Percentiles rank a stretch among this genome's conserved stretches.
These are phyloP conservation scores for Agrilus mali DNA, from an alignment of 2,888 invertebrate species.

Conservation along the genomic window DNA sequence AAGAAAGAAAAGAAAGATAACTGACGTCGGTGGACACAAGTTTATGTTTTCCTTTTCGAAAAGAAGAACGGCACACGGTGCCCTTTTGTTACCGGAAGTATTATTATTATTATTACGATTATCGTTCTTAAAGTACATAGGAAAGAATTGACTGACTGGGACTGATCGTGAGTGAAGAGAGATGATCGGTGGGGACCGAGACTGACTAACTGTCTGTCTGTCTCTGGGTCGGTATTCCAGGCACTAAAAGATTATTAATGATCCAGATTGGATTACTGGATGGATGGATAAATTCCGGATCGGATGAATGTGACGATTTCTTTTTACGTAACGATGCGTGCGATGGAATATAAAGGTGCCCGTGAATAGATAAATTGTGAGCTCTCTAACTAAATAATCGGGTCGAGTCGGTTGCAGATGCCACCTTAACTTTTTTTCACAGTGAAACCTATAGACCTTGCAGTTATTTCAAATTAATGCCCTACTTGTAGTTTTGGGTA, in stretches of 20 bases:
- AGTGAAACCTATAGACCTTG: too few relatives aligned
- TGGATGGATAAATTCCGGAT: constrained; percentile 24
- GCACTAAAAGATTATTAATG: constrained; percentile 30
- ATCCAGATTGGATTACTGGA: constrained; percentile 28
- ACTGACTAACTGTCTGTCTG: background rate
- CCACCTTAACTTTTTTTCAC: too few relatives aligned
- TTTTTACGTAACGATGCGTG: constrained; percentile 1
- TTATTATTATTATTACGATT: background rate
- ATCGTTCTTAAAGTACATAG: background rate
- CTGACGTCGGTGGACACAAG: too few relatives aligned
- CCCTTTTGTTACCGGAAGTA: background rate
- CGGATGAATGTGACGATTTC: constrained; percentile 16
- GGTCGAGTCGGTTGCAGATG: too few relatives aligned
- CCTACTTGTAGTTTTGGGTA: too few relatives aligned
- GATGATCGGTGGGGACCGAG: too few relatives aligned
- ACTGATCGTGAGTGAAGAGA: too few relatives aligned
- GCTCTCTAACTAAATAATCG: too few relatives aligned
- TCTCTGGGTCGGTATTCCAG: background rate
- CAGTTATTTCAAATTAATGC: too few relatives aligned
- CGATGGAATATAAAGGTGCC: background rate
- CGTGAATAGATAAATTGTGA: background rate
- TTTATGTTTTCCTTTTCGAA: too few relatives aligned
- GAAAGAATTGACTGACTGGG: too few relatives aligned
- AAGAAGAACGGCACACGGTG: background rate
- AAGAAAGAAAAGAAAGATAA: background rate